Conservation (phyloP, 2,888 invertebrate genomes). For the Plebejus anna region DNA sequence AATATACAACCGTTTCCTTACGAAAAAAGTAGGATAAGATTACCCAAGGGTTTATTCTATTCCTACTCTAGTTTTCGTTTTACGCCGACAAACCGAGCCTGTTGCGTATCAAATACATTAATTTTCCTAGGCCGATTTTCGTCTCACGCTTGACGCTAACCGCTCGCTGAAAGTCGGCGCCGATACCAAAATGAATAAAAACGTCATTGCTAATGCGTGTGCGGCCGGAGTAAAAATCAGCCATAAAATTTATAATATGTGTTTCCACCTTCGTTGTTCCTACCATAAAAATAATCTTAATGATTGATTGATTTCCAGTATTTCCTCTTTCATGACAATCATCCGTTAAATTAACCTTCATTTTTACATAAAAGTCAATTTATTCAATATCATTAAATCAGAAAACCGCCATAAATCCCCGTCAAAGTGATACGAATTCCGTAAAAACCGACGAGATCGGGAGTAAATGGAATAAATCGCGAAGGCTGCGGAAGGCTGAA, state of each 20-base stretch:
- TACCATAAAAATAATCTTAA: too few species aligned
- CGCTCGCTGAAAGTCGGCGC: too few species aligned
- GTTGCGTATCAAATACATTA: too few species aligned
- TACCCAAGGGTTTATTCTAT: too few species aligned
- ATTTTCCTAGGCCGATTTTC: too few species aligned
- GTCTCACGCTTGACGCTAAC: too few species aligned
- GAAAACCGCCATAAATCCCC: background rate
- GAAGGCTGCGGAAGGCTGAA: slow-evolving; percentile 25
- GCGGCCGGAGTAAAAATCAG: too few species aligned
- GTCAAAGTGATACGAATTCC: slow-evolving; percentile 23
- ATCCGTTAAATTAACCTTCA: background rate
- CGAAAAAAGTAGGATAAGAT: background rate
- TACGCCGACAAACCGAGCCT: too few species aligned
- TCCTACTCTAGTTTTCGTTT: too few species aligned
- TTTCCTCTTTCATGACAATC: background rate
- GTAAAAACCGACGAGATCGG: slow-evolving; percentile 15
- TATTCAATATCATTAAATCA: background rate
- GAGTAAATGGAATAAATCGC: slow-evolving; percentile 14
- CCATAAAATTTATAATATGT: too few species aligned
- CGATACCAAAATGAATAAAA: too few species aligned
- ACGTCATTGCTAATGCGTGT: too few species aligned
- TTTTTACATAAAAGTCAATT: background rate
- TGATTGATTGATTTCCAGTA: background rate
- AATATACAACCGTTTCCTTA: background rate
- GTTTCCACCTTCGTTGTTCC: background rate